These are phyloP conservation scores for Mesochorus sp. DNA, from an alignment of 2,888 invertebrate species.

Conservation along the genomic window DNA sequence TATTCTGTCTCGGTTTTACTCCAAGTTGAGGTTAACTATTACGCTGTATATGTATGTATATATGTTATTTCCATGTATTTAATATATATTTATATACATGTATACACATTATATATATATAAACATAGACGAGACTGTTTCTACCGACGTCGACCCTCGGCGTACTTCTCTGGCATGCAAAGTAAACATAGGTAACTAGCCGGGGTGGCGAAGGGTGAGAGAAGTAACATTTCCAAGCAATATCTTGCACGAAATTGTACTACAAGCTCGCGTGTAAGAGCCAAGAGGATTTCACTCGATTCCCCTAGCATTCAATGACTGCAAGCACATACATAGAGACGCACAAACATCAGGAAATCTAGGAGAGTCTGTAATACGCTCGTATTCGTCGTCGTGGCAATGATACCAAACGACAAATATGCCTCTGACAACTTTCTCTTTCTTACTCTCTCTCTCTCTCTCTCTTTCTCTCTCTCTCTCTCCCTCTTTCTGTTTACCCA, in stretches of 20 bases:
- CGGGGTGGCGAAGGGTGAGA: conserved; percentile 67
- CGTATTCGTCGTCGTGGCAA: conserved; percentile 22
- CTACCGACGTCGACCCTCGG: conserved; percentile 6
- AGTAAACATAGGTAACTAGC: conserved; percentile 71
- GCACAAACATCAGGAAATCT: conserved; percentile 16
- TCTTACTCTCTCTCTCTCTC: conserved; percentile 18
- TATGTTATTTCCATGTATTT: too few relatives aligned
- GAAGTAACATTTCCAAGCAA: conserved; percentile 72
- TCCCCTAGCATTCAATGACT: conserved; percentile 27
- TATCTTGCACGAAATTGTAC: conserved; percentile 74
- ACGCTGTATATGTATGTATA: not conserved
- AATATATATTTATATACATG: not conserved
- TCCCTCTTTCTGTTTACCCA: conserved; percentile 72
- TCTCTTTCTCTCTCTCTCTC: conserved; percentile 14
- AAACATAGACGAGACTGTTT: not conserved
- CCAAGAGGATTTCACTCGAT: conserved; percentile 14
- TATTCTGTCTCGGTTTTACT: conserved; percentile 39
- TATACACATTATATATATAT: not conserved
- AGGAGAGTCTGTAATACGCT: not conserved
- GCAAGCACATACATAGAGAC: not conserved
- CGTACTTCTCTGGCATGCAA: conserved; percentile 60
- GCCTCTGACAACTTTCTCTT: conserved; percentile 19
- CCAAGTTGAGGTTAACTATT: conserved; percentile 3
- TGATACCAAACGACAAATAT: conserved; percentile 55
- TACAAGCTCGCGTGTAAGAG: conserved; percentile 61